Evolutionary conservation across 2,113 vertebrate species (phyloP).

Genomic region (Columba livia): DNA sequence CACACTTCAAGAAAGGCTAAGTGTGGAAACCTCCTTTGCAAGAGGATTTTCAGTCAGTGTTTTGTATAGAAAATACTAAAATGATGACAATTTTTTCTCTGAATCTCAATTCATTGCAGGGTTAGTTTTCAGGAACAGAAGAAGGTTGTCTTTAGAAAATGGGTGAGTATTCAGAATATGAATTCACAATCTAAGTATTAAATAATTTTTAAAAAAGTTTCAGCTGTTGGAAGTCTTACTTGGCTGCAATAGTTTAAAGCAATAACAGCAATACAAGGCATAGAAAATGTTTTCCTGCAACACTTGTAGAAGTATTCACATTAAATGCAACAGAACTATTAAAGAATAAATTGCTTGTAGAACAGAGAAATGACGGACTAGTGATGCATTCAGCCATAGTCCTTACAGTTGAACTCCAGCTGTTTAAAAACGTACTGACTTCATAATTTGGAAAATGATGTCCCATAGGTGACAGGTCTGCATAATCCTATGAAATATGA

Average conservation of each 20-base stretch:
- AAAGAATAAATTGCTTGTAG: conserved; percentile 4
- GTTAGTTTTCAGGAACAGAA: conserved; percentile 1
- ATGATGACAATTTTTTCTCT: conserved; percentile 31
- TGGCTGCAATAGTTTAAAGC: not conserved
- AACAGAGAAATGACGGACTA: not conserved
- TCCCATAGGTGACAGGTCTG: conserved; percentile 29
- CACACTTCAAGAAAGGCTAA: conserved; percentile 32
- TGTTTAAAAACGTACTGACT: not conserved
- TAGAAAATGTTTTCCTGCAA: conserved; percentile 26
- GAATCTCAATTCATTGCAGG: conserved; percentile 15
- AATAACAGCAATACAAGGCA: conserved; percentile 25
- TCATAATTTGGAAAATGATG: conserved; percentile 8
- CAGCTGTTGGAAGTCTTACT: conserved; percentile 6
- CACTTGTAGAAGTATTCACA: not conserved
- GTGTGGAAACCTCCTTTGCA: conserved; percentile 30
- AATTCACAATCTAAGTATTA: conserved; percentile 32
- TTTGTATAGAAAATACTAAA: conserved; percentile 41
- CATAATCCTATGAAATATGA: not conserved
- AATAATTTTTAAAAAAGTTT: not conserved
- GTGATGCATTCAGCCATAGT: not conserved
- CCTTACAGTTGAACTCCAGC: conserved; percentile 40
- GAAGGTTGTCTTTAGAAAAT: conserved; percentile 16
- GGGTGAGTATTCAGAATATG: not conserved
- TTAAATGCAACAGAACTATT: conserved; percentile 41
- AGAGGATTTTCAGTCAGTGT: conserved; percentile 32